Base-by-base conservation (phyloP, 1,140 invertebrate species). In the Nylanderia fulva region DNA sequence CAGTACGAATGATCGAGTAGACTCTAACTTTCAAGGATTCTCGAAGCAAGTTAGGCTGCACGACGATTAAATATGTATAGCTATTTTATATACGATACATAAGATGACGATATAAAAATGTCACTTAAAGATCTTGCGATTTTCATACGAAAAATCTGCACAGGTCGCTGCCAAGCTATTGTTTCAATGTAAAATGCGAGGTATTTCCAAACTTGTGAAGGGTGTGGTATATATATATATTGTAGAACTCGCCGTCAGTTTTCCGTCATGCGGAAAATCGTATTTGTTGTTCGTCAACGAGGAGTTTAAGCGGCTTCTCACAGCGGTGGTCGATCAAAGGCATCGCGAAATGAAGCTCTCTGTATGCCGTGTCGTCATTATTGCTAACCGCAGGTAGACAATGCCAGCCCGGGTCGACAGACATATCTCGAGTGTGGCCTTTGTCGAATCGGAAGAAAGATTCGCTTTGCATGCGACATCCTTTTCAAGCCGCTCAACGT, bases 361-460 rank as follows among this genome's bases (percentile, higher is more conserved):
- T 91, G 90, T 90, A 90, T 89, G 87, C 87, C 87, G 87, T 79
- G 87, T 86, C 84, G 87, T 88, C 87, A 80, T 89, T 88, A 91
- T 89, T 91, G 83, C 58, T 76, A 91, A 91, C 86, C 87, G 79
- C 85, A 89, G 83, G 74, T 88, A 91, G 88, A 91, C 90, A 91
- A 91, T 91, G 88, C 85, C 85, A 52, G 24, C 85, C 24, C 13
- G 15, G 21, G n/a, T 2, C 39, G 13, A 33, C 64, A 58, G 45
- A 58, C 79, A 58, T 68, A 69, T 86, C 90, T 88, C 87, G 90
- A 84, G 83, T 83, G 86, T 74, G 89, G 69, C 83, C 87, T 84
- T 87, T 90, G 89, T 86, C 86, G 84, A 90, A 91, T 88, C 84
- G 86, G 82, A 86, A 91, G 84, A 83, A 90, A 88, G 88, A 90